phyloP scores from a whole-genome alignment of 2,888 invertebrate species.

The Philonicus albiceps region DNA sequence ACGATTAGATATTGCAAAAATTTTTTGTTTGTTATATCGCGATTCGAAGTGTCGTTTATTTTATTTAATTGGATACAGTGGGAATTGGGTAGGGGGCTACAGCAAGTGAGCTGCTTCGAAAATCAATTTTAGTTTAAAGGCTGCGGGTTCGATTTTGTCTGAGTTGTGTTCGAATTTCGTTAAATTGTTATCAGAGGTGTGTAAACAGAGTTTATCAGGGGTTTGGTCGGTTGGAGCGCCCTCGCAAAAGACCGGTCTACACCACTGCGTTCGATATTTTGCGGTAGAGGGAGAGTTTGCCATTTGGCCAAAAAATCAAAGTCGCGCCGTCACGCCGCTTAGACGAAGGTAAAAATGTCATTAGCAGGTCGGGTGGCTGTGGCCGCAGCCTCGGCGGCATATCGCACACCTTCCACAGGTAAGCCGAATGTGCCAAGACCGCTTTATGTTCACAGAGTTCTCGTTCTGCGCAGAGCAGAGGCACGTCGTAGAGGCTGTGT shows the following conservation, averaged over 20 bases:
- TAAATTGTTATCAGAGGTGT: conserved; percentile 1
- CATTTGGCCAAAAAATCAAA: conserved; percentile 20
- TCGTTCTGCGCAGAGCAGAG: conserved; percentile 7
- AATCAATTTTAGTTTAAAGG: not conserved
- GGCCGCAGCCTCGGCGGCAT: not conserved
- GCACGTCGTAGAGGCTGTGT: not conserved
- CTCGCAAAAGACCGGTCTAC: not conserved
- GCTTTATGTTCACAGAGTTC: not conserved
- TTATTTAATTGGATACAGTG: not conserved
- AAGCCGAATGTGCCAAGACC: not conserved
- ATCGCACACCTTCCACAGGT: conserved; percentile 39
- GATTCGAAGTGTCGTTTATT: not conserved
- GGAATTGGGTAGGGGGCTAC: not conserved
- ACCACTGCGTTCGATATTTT: conserved; percentile 3
- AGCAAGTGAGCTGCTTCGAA: not conserved
- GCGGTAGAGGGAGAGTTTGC: not conserved
- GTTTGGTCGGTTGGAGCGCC: not conserved
- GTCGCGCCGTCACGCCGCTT: conserved; percentile 3
- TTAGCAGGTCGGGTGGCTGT: not conserved
- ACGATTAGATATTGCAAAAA: conserved; percentile 7
- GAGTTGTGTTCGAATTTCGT: not conserved
- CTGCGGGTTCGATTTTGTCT: not conserved
- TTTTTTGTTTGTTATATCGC: not conserved
- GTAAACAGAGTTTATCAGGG: not conserved
- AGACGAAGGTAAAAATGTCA: conserved; percentile 27